Evolutionary conservation across 2,888 invertebrate species (phyloP), one percentile per base, ranked within the genome.

Genomic region (Hofmannophila pseudospretella): DNA sequence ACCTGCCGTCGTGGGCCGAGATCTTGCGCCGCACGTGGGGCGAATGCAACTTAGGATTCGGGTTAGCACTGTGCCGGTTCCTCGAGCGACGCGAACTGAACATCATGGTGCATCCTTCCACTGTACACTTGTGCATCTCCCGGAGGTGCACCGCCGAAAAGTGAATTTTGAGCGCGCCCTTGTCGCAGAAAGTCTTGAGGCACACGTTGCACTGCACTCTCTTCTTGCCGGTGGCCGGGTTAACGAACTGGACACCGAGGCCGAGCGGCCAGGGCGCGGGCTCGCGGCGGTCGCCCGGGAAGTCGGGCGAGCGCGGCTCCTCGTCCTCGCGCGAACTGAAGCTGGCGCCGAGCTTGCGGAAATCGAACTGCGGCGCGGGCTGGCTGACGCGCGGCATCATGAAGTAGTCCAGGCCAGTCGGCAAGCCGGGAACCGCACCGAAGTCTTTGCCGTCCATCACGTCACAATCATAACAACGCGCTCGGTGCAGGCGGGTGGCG

Each of bases 101-200:
- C 94, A 97, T 96, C 96, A 98, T 98, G 60, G 95, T 97, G 84
- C 98, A 98, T 25, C 98, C 98, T 67, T 96, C 96, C 32, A 99
- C 97, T 9, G 98, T 97, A 82, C 99, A 99, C 86, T 96, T 96
- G 88, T 99, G 99, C 98, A 98, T 98, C 87, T 99, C 98, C 35
- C 97, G 92, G 57, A 98, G 85, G 74, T 99, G 99, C 44, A 99
- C 98, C 11, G 99, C 99, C 41, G 97, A 97, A 78, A 98, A 98
- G 76, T 99, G 99, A 36, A 99, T 99, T 88, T 99, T 99, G 36
- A 99, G 88, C 28, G 99, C 98, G 47, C 98, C 98, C 85, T 99
- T 99, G 86, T 99, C 99, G 90, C 99, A 99, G 85, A 99, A 99
- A 41, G 98, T 98, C 81, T 99, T 99, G 49, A 97, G 89, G 79